Percentiles rank a stretch among this genome's conserved stretches.
phyloP scores from a whole-genome alignment of 2,113 vertebrate species.

The Recurvirostra avosetta region DNA sequence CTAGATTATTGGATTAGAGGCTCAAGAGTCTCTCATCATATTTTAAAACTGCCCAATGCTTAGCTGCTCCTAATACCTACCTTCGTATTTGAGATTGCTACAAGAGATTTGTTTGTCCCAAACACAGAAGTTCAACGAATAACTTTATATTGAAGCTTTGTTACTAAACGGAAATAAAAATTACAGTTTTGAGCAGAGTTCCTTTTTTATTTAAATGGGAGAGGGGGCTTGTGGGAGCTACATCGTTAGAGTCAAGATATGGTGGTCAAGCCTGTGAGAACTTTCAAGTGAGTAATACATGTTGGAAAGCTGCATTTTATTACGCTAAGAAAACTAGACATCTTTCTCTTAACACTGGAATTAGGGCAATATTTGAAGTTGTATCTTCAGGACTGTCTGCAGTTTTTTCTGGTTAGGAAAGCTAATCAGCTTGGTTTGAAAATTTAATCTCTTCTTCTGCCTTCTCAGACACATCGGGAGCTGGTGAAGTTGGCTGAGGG shows the following conservation, averaged over 20 bases:
- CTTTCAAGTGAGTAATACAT: background rate
- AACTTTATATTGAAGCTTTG: background rate
- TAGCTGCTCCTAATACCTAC: background rate
- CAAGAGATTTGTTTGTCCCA: background rate
- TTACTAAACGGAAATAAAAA: background rate
- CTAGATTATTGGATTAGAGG: background rate
- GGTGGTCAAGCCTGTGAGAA: background rate
- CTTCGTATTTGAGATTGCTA: background rate
- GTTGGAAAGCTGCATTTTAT: background rate
- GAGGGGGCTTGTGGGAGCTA: background rate
- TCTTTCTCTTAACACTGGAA: background rate
- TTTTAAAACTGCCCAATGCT: background rate
- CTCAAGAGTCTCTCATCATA: background rate
- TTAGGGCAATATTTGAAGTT: background rate
- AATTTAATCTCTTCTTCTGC: background rate
- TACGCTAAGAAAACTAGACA: background rate
- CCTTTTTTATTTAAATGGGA: background rate
- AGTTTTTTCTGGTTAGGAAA: background rate
- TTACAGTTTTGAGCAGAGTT: background rate
- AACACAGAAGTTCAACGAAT: background rate
- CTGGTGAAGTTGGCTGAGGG: constrained; percentile 89
- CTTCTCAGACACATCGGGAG: constrained; percentile 88
- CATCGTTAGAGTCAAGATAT: accelerated
- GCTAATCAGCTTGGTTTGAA: background rate
- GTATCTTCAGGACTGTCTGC: background rate